Percentiles rank a stretch among this genome's conserved stretches.
Conservation (phyloP, 2,888 invertebrate species). For the Melieria crassipennis region DNA sequence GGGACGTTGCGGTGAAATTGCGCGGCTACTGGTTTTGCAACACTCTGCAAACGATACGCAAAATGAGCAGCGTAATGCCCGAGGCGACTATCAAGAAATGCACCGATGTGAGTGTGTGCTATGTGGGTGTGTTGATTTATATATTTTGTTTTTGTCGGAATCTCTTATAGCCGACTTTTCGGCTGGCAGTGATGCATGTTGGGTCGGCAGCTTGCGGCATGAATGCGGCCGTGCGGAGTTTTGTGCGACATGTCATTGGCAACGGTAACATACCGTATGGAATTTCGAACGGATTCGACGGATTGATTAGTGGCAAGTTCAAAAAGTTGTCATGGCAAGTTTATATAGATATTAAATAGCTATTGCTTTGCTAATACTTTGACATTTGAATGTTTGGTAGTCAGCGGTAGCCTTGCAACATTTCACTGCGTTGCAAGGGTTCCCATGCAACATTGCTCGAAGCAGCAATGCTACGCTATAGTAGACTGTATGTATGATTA, state of each 20-base stretch:
- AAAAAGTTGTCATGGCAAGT: slow-evolving; percentile 75
- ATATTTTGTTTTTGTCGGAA: no score
- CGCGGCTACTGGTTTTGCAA: slow-evolving; percentile 93
- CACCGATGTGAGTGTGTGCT: no score
- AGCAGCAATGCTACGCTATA: background rate
- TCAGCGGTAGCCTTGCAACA: no score
- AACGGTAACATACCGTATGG: slow-evolving; percentile 93
- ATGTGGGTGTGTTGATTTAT: background rate
- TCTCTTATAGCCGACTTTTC: slow-evolving; percentile 76
- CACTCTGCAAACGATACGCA: slow-evolving; percentile 70
- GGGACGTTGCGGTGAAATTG: slow-evolving; percentile 92
- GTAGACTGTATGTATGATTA: no score
- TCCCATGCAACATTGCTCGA: background rate
- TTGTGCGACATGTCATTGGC: slow-evolving; percentile 94
- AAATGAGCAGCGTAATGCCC: no score
- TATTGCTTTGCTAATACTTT: no score
- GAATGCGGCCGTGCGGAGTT: slow-evolving; percentile 98
- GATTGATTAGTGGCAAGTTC: slow-evolving; percentile 89
- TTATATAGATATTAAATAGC: no score
- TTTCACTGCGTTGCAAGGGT: background rate
- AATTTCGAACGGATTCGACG: slow-evolving; percentile 95
- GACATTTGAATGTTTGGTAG: no score
- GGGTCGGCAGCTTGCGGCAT: slow-evolving; percentile 99
- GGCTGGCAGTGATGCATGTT: slow-evolving; percentile 93
- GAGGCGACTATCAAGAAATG: no score